A percentile compares a stretch with the other conserved stretches of the same genome.
These are phyloP conservation scores for Dicyrtoma fusca DNA, from an alignment of 2,888 invertebrate genomes.

Conservation along the genomic window DNA sequence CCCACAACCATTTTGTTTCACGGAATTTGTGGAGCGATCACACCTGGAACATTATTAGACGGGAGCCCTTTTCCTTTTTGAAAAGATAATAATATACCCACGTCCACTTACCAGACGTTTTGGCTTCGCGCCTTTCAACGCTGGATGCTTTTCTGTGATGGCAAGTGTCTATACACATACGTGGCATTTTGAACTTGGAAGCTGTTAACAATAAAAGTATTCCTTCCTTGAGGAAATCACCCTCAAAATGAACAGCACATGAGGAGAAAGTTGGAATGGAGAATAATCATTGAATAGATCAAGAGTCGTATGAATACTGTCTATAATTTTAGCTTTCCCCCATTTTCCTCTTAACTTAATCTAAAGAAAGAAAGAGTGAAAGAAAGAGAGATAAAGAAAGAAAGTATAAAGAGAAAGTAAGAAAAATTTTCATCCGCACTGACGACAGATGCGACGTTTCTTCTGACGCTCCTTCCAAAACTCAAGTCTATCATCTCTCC, in stretches of 20 bases:
- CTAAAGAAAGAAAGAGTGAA: conserved; percentile 13
- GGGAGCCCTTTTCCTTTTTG: too few species aligned
- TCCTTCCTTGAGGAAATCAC: neutral
- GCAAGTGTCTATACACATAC: too few species aligned
- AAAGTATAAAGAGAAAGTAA: conserved; percentile 1
- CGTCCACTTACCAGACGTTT: too few species aligned
- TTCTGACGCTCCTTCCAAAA: conserved; percentile 7
- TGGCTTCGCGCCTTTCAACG: too few species aligned
- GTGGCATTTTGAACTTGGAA: too few species aligned
- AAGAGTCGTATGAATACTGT: conserved; percentile 16
- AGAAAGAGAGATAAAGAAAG: neutral
- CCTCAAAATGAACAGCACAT: neutral
- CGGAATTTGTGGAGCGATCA: too few species aligned
- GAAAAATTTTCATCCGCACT: neutral
- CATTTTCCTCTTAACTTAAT: conserved; percentile 15
- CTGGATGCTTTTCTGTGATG: too few species aligned
- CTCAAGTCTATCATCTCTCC: conserved; percentile 2
- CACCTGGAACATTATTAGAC: too few species aligned
- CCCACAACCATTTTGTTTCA: too few species aligned
- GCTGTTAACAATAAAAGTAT: too few species aligned
- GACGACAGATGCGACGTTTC: conserved; percentile 10
- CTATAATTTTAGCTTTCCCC: conserved; percentile 26
- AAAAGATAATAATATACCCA: too few species aligned
- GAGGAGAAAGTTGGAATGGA: conserved; percentile 18
- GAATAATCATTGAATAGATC: conserved; percentile 21